These are phyloP conservation scores for Ophion ventricosus DNA, from an alignment of 2,888 invertebrate genomes.

Conservation along the genomic window DNA sequence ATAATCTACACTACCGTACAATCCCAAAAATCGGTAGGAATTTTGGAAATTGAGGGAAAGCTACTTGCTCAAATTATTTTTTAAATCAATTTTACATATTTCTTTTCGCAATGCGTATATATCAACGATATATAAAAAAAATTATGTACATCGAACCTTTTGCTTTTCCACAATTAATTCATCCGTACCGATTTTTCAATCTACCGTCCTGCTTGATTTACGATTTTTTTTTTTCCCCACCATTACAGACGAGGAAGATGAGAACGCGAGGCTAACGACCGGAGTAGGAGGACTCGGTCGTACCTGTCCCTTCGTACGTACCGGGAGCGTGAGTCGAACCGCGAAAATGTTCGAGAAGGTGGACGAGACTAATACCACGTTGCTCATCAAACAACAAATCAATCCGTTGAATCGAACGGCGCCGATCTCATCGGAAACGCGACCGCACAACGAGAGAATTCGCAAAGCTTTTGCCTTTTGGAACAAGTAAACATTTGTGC, in stretches of 20 bases:
- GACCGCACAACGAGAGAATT: slow-evolving; percentile 78
- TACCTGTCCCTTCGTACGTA: slow-evolving; percentile 72
- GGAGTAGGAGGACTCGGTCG: slow-evolving; percentile 67
- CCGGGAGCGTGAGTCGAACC: slow-evolving; percentile 81
- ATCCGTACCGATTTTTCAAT: background rate
- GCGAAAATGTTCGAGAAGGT: slow-evolving; percentile 80
- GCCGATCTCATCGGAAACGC: slow-evolving; percentile 63
- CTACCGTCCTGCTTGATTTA: background rate
- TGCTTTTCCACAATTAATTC: background rate
- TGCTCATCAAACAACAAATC: slow-evolving; percentile 46
- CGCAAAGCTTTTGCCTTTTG: slow-evolving; percentile 84
- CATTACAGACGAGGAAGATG: slow-evolving; percentile 70
- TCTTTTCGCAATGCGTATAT: too few species aligned
- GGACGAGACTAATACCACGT: slow-evolving; percentile 64
- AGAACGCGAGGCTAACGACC: slow-evolving; percentile 75
- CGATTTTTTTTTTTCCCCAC: background rate
- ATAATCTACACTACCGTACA: background rate
- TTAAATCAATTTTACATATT: too few species aligned
- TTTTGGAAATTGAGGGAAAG: too few species aligned
- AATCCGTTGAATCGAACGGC: slow-evolving; percentile 65
- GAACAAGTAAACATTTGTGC: slow-evolving; percentile 77
- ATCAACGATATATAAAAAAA: background rate
- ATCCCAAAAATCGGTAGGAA: too few species aligned
- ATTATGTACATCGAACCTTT: background rate
- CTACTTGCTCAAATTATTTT: too few species aligned